Conservation (phyloP, 2,888 invertebrate species). For the Pyralis farinalis region DNA sequence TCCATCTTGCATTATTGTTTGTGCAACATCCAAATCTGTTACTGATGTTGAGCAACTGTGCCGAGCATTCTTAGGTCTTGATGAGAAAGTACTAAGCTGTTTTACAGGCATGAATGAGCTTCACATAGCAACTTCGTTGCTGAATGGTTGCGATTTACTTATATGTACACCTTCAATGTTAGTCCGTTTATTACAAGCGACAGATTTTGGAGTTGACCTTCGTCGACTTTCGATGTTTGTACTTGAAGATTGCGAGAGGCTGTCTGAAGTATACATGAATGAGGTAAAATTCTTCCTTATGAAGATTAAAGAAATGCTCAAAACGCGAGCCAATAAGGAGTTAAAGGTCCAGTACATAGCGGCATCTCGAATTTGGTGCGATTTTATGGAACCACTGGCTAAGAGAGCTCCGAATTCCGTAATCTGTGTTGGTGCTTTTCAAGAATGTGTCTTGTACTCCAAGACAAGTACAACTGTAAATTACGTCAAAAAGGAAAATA, state of each 20-base stretch:
- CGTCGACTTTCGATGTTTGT: slow-evolving; percentile 84
- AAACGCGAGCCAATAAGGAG: slow-evolving; percentile 56
- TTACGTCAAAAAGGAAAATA: slow-evolving; percentile 58
- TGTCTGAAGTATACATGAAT: slow-evolving; percentile 76
- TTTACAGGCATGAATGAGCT: slow-evolving; percentile 62
- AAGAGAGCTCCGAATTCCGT: slow-evolving; percentile 80
- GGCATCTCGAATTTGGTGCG: slow-evolving; percentile 84
- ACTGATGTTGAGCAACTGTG: slow-evolving; percentile 60
- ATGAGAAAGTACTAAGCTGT: slow-evolving; percentile 53
- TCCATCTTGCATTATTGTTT: slow-evolving; percentile 84
- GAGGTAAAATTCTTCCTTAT: slow-evolving; percentile 63
- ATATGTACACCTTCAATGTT: slow-evolving; percentile 84
- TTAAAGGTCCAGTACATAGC: slow-evolving; percentile 80
- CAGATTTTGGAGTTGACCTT: slow-evolving; percentile 75
- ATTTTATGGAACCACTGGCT: slow-evolving; percentile 77
- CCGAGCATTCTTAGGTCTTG: slow-evolving; percentile 53
- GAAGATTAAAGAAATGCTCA: slow-evolving; percentile 64
- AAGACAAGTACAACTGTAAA: slow-evolving; percentile 60
- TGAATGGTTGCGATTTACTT: slow-evolving; percentile 86
- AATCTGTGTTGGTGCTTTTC: slow-evolving; percentile 85
- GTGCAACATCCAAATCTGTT: slow-evolving; percentile 81
- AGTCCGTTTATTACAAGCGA: slow-evolving; percentile 60
- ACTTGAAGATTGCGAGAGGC: slow-evolving; percentile 85
- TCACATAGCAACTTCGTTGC: slow-evolving; percentile 59
- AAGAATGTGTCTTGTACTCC: slow-evolving; percentile 89